A percentile compares a stretch with the other conserved stretches of the same genome.
phyloP scores from a whole-genome alignment of 2,888 invertebrate genomes.

The Operophtera brumata region DNA sequence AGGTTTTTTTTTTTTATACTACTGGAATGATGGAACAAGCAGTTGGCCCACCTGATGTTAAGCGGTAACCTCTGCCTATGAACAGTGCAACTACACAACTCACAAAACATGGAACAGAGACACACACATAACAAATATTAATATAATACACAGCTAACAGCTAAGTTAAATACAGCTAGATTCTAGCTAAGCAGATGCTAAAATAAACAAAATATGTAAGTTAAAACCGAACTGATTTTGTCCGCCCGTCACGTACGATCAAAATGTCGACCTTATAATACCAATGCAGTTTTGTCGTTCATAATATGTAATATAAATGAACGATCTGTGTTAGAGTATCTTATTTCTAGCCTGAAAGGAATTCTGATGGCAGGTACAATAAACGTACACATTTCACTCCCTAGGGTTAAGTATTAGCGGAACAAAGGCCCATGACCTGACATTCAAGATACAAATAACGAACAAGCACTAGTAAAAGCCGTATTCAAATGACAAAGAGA shows the following conservation, averaged over 20 bases:
- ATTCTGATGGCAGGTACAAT: not conserved
- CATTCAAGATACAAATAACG: conserved; percentile 6
- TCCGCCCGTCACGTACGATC: conserved; percentile 14
- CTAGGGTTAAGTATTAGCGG: not conserved
- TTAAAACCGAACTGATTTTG: conserved; percentile 12
- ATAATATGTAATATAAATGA: not conserved
- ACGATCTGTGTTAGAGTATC: not conserved
- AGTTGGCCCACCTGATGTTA: no score
- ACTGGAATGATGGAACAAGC: no score
- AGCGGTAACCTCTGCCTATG: no score
- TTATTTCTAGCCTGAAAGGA: not conserved
- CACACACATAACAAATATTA: no score
- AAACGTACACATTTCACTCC: not conserved
- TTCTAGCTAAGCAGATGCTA: no score
- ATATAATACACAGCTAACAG: no score
- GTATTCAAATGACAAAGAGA: conserved; percentile 39
- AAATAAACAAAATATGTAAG: no score
- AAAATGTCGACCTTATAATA: conserved; percentile 22
- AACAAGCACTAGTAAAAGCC: conserved; percentile 17
- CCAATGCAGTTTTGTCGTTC: conserved; percentile 3
- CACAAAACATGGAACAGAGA: no score
- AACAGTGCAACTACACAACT: no score
- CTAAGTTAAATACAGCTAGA: no score
- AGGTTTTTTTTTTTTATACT: no score
- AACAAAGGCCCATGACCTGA: not conserved